Evolutionary conservation across 2,797 vertebrate genomes (phyloP).

Genomic region (Cirrhinus molitorella): DNA sequence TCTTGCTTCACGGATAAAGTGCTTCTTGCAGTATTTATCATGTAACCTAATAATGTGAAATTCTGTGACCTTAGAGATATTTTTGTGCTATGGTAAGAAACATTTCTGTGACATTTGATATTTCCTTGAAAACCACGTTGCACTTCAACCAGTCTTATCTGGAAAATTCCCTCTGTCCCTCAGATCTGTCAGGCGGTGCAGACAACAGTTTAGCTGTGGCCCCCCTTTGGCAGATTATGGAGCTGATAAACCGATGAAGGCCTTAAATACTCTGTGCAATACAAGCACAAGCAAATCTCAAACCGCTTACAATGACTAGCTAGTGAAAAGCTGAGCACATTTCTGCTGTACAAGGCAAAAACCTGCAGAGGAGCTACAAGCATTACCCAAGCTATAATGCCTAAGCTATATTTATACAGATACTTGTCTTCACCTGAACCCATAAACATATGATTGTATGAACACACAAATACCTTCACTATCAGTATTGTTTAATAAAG

Average conservation of each 20-base stretch:
- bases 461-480: neutral
- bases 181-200: slow-evolving; percentile 27
- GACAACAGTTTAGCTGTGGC: slow-evolving; percentile 37
- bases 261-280: slow-evolving; percentile 6
- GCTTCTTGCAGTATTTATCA: slow-evolving; percentile 21
- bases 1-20: slow-evolving; percentile 3
- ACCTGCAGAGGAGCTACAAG: neutral
- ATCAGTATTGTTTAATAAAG: neutral
- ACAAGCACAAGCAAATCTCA: slow-evolving; percentile 26
- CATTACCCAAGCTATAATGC: neutral
- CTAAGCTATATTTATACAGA: neutral
- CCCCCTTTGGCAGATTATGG: slow-evolving; percentile 35
- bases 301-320: neutral
- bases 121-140: slow-evolving; percentile 33
- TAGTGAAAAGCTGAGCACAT: neutral
- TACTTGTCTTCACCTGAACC: neutral
- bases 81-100: slow-evolving; percentile 28
- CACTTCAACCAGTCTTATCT: slow-evolving; percentile 39
- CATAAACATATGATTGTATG: neutral
- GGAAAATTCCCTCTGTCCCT: slow-evolving; percentile 2
- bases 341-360: slow-evolving; percentile 9
- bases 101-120: slow-evolving; percentile 35
- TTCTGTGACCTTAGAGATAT: slow-evolving; percentile 46
- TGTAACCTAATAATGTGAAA: slow-evolving; percentile 37
- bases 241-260: slow-evolving; percentile 34